These are phyloP conservation scores for Dipodomys merriami DNA, from an alignment of 2,113 vertebrate genomes.

Conservation along the genomic window DNA sequence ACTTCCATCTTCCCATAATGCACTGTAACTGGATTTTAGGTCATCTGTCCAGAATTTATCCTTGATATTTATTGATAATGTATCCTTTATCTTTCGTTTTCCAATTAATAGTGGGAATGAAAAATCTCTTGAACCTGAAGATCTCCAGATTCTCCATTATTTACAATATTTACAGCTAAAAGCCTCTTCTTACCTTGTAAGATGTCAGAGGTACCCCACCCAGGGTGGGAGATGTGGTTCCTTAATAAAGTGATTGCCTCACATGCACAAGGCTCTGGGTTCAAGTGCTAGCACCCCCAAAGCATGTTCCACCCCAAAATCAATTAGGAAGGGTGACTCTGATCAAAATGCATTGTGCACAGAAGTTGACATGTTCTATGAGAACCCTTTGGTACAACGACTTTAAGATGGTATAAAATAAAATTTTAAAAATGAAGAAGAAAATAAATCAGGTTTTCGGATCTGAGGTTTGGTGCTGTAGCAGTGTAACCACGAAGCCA, in stretches of 20 bases:
- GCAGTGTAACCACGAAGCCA: slow-evolving; percentile 35
- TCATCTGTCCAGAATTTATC: background rate
- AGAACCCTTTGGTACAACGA: too few species aligned
- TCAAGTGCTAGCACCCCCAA: background rate
- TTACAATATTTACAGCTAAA: background rate
- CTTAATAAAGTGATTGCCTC: background rate
- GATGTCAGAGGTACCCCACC: background rate
- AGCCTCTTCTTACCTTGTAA: background rate
- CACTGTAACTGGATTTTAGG: background rate
- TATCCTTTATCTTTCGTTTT: background rate
- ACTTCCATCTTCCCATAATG: background rate
- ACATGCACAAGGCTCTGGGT: background rate
- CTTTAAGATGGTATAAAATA: background rate
- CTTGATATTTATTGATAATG: background rate
- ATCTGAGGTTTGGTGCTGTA: background rate
- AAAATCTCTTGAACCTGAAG: background rate
- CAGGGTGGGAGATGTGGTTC: background rate
- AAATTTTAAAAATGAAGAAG: background rate
- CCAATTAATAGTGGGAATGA: background rate
- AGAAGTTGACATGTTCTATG: too few species aligned
- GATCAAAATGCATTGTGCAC: too few species aligned
- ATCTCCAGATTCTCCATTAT: background rate
- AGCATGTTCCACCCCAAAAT: too few species aligned
- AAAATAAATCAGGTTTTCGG: background rate
- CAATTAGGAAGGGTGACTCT: too few species aligned